Evolutionary conservation across 2,797 vertebrate genomes (phyloP), one percentile per base, ranked within the genome.

Genomic region (Sarcoramphus papa): DNA sequence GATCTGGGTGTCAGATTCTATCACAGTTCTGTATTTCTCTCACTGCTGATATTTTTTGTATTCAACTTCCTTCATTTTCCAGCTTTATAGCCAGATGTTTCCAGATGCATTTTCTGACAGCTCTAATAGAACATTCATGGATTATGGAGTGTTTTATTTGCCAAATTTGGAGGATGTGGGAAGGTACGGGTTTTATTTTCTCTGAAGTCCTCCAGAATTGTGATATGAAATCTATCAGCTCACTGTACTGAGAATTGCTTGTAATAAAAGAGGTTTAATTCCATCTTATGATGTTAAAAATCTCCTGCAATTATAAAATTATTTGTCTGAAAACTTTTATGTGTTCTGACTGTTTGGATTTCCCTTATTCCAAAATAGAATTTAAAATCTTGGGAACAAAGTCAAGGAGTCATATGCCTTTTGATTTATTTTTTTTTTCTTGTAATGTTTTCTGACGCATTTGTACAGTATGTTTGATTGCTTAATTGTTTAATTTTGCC

Each of bases 401-500:
- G 88, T 96, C 79, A 94, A 92, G 89, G 75, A 91, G 59, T 88
- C 84, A 53, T 90, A 85, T 23, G 67, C 37, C 9, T 85, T 93
- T 93, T 80, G 30, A 78, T 85, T 72, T 30, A 8, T 50, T 43
- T n/a, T 88, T 95, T 97, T 96, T 94, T 88, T 53, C 65, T 90
- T 73, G 63, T 97, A 97, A 94, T 92, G 62, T 64, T 89, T 86
- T 91, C 89, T 93, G 75, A 94, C 2, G 5, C 89, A 91, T 94
- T 92, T 92, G 60, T 92, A 76, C 88, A 86, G 76, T 88, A 89
- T 56, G 37, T 95, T 96, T 93, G 88, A 95, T 92, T 93, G 82
- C 89, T 82, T 96, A 95, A 95, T 96, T 91, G 89, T 95, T 97
- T 95, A 90, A 92, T 96, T 95, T 95, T 94, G 62, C 82, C 76